Conservation (phyloP, 2,113 vertebrate species). For the Pseudorasbora parva region DNA sequence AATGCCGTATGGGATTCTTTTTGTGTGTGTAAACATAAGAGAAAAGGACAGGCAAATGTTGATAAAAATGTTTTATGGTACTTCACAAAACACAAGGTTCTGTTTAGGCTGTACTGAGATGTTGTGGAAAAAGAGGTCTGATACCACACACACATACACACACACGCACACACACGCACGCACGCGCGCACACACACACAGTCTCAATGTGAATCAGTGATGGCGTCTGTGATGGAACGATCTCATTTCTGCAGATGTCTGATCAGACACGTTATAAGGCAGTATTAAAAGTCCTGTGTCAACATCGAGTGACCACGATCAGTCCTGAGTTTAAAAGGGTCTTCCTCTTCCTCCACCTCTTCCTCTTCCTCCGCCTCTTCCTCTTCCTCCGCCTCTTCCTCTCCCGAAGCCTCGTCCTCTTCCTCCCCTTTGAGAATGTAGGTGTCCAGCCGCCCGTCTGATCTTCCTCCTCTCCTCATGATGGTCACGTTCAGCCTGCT, state of each 20-base stretch:
- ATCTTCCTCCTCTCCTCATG: constrained; percentile 88
- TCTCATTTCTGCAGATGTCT: constrained; percentile 12
- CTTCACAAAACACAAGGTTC: constrained; percentile 42
- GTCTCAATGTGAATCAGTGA: constrained; percentile 1
- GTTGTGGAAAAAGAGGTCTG: constrained; percentile 40
- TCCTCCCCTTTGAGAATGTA: constrained; percentile 67
- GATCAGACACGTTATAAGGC: background rate
- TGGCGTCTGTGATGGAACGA: background rate
- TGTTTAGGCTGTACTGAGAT: constrained; percentile 48
- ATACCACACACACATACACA: no score
- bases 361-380: constrained; percentile 17
- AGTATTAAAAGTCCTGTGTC: background rate
- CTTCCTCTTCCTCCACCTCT: constrained; percentile 60
- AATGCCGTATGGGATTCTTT: background rate
- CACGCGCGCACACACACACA: background rate
- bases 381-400: background rate
- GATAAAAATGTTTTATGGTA: constrained; percentile 50
- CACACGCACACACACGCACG: background rate
- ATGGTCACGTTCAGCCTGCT: constrained; percentile 87
- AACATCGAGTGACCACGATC: background rate
- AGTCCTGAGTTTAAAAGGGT: constrained; percentile 59
- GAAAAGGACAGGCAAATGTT: background rate
- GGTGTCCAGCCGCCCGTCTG: constrained; percentile 85
- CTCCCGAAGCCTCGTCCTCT: constrained; percentile 68
- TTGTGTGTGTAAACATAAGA: background rate